A percentile compares a stretch with the other conserved stretches of the same genome.
Evolutionary conservation across 2,888 invertebrate genomes (phyloP).

Genomic region (Calameuta filiformis): DNA sequence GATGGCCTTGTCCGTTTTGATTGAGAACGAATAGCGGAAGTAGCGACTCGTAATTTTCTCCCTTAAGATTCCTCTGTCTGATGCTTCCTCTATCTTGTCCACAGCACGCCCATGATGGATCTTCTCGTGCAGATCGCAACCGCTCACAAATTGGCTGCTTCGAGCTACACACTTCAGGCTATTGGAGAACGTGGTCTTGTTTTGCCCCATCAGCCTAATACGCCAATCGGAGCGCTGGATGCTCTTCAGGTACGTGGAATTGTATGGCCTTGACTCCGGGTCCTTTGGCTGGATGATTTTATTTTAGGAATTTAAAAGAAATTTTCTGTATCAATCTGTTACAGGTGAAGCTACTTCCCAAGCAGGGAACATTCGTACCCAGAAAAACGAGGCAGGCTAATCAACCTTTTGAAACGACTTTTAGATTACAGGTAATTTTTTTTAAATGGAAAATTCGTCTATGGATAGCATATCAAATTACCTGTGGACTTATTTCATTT

Average conservation of each 20-base stretch:
- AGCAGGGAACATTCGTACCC: conserved; percentile 55
- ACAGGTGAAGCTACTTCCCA: conserved; percentile 61
- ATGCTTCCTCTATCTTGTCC: neutral
- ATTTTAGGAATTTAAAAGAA: neutral
- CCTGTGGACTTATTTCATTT: neutral
- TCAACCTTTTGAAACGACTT: conserved; percentile 74
- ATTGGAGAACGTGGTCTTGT: conserved; percentile 72
- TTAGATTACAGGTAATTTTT: conserved; percentile 65
- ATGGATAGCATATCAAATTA: neutral
- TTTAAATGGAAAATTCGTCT: neutral
- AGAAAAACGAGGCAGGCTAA: conserved; percentile 59
- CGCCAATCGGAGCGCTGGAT: conserved; percentile 75
- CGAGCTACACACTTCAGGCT: conserved; percentile 74
- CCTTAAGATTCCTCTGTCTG: neutral
- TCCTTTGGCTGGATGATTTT: neutral
- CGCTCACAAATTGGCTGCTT: conserved; percentile 75
- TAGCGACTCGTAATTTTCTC: neutral
- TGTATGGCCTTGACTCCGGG: neutral
- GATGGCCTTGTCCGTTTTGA: neutral
- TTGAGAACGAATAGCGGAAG: neutral
- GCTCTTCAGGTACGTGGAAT: conserved; percentile 61
- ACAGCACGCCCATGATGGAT: conserved; percentile 83
- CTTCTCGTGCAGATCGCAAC: conserved; percentile 79
- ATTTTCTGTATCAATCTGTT: neutral
- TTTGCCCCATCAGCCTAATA: conserved; percentile 79